A percentile compares a stretch with the other conserved stretches of the same genome.
phyloP scores from a whole-genome alignment of 2,797 vertebrate genomes.

The Moxostoma hubbsi region DNA sequence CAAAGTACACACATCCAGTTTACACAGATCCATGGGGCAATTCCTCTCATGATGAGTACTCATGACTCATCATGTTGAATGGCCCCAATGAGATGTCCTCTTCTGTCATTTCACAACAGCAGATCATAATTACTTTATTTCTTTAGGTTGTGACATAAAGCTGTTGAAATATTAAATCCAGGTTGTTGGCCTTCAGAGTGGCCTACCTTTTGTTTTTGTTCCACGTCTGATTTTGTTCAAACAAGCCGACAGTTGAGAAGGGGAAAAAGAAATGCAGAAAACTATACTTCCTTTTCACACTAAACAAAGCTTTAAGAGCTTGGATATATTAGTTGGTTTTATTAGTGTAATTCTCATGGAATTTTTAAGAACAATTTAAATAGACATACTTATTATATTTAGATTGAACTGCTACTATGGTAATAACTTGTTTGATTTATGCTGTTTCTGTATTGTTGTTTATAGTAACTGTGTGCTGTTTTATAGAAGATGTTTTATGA shows the following conservation, averaged over 20 bases:
- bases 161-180: neutral
- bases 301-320: neutral
- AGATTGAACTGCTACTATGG: slow-evolving; percentile 2
- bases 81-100: slow-evolving; percentile 1
- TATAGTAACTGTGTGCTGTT: neutral
- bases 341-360: neutral
- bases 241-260: neutral
- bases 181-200: slow-evolving; percentile 4
- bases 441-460: neutral
- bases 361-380: neutral
- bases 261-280: neutral
- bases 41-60: neutral
- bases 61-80: slow-evolving; percentile 8
- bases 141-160: slow-evolving; percentile 23
- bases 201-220: neutral
- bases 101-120: slow-evolving; percentile 14
- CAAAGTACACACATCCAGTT: neutral
- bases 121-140: slow-evolving; percentile 20
- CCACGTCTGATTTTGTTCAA: slow-evolving; percentile 16
- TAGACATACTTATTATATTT: neutral
- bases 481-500: neutral
- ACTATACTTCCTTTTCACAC: neutral
- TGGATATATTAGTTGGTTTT: neutral
- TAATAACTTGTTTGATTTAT: neutral
- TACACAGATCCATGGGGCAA: neutral